Conservation (phyloP, 2,113 vertebrate species). For the Anhinga anhinga region DNA sequence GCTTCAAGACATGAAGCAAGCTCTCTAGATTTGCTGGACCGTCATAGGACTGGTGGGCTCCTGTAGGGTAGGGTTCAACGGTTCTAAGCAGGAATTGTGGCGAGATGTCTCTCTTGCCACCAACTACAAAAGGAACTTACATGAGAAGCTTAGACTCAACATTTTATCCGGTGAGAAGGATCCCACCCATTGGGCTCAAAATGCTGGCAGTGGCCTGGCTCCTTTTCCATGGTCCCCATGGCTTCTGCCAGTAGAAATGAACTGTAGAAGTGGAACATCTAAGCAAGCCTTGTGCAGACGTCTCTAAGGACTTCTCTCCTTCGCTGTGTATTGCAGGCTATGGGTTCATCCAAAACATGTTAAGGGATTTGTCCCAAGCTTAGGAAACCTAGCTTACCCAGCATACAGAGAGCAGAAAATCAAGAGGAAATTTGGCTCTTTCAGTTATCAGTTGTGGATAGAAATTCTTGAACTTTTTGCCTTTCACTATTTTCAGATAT, state of each 20-base stretch:
- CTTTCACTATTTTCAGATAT: neutral
- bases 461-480: neutral
- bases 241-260: neutral
- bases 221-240: neutral
- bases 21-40: neutral
- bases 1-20: neutral
- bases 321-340: neutral
- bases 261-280: neutral
- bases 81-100: neutral
- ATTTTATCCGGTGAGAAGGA: neutral
- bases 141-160: neutral
- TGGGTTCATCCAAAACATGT: neutral
- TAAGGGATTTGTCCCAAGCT: neutral
- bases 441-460: neutral
- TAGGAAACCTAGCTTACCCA: neutral
- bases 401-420: neutral
- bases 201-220: neutral
- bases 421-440: neutral
- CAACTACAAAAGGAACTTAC: neutral
- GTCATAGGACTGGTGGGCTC: neutral
- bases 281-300: neutral
- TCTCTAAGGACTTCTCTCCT: neutral
- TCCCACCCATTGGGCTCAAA: neutral
- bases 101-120: neutral
- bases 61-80: neutral